phyloP scores from a whole-genome alignment of 2,113 vertebrate species.

The Hydrochoerus hydrochaeris region DNA sequence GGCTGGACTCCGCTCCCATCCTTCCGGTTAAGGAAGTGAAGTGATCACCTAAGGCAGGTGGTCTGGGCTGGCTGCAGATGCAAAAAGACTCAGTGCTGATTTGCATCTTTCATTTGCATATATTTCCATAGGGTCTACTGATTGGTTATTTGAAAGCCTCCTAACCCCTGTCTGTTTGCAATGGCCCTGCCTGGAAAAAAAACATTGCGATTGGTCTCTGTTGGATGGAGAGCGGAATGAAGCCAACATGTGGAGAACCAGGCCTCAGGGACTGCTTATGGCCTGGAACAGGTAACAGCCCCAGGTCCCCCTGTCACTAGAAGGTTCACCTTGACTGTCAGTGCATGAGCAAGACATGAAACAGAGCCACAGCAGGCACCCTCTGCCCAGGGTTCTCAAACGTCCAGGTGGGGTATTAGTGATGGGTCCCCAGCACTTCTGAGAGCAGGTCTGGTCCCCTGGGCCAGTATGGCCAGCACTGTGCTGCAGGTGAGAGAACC shows the following conservation, averaged over 20 bases:
- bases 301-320: background rate
- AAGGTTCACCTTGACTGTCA: background rate
- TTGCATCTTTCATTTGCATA: constrained; percentile 78
- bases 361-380: background rate
- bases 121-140: constrained; percentile 69
- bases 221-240: background rate
- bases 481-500: background rate
- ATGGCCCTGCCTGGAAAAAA: background rate
- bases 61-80: constrained; percentile 57
- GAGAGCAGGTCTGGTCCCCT: background rate
- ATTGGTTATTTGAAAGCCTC: constrained; percentile 68
- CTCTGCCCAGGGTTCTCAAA: background rate
- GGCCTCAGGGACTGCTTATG: background rate
- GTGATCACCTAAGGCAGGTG: constrained; percentile 70
- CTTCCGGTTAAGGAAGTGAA: constrained; percentile 58
- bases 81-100: constrained; percentile 73
- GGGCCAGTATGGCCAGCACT: background rate
- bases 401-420: background rate
- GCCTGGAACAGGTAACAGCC: background rate
- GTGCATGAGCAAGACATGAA: background rate
- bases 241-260: background rate
- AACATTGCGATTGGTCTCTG: background rate
- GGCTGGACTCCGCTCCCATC: background rate
- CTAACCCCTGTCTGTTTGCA: background rate
- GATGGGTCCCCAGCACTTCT: background rate